phyloP scores from a whole-genome alignment of 2,888 invertebrate species.

The Brenthis daphne region DNA sequence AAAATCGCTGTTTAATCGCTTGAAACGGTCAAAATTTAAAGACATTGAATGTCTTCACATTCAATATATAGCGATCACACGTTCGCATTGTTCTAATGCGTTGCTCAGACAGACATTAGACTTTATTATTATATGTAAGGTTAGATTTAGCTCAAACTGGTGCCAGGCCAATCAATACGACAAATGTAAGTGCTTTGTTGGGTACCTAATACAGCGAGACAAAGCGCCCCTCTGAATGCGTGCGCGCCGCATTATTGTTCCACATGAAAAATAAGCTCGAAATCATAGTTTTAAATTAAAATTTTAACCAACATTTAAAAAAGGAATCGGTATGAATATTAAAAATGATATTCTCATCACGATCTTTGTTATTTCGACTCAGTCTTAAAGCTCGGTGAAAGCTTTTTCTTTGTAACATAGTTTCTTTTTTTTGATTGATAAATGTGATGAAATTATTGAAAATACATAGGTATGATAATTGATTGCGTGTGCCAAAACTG shows the following conservation, averaged over 20 bases:
- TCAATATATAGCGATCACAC: no score
- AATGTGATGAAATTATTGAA: no score
- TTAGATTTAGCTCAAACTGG: constrained; percentile 15
- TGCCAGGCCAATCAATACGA: constrained; percentile 24
- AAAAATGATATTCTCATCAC: not conserved
- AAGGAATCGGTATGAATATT: not conserved
- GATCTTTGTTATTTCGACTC: no score
- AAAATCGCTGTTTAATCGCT: no score
- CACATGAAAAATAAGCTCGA: constrained; percentile 18
- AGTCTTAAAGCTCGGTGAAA: no score
- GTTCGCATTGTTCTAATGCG: no score
- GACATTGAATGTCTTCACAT: no score
- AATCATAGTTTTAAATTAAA: constrained; percentile 15
- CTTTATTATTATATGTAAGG: constrained; percentile 8
- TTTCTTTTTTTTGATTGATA: no score
- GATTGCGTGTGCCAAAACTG: no score
- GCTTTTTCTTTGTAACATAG: no score
- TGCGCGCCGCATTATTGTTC: constrained; percentile 20
- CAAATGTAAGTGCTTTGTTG: constrained; percentile 23
- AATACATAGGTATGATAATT: no score
- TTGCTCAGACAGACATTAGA: constrained; percentile 5
- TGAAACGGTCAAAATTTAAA: no score
- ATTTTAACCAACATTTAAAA: constrained; percentile 14
- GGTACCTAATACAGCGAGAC: constrained; percentile 18
- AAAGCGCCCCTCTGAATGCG: constrained; percentile 23